Conservation (phyloP, 2,113 vertebrate genomes). For the Synodontis membranacea region DNA sequence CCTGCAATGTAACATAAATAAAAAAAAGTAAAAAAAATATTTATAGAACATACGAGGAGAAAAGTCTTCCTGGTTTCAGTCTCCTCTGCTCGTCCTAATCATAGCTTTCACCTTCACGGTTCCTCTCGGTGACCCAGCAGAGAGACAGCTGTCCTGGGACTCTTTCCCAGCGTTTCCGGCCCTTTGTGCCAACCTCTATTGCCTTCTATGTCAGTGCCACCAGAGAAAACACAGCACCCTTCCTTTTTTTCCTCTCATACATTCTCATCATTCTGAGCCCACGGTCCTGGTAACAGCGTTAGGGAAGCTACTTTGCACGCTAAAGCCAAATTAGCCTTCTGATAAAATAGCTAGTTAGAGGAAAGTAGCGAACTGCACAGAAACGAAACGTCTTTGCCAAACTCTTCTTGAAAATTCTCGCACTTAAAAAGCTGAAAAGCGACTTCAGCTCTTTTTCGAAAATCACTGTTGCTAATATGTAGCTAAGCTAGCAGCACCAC, state of each 20-base stretch:
- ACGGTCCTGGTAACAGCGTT: too few species aligned
- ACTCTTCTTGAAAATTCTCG: neutral
- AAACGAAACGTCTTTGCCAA: neutral
- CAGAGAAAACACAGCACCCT: slow-evolving; percentile 23
- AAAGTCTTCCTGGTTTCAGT: neutral
- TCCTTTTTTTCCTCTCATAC: neutral
- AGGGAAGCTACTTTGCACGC: neutral
- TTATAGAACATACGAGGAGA: neutral
- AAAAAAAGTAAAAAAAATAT: neutral
- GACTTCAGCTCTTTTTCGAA: too few species aligned
- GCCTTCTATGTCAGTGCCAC: slow-evolving; percentile 43
- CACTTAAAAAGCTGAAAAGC: too few species aligned
- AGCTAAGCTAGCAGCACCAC: neutral
- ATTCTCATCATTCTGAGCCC: neutral
- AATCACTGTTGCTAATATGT: neutral
- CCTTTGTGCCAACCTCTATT: slow-evolving; percentile 29
- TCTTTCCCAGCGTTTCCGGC: slow-evolving; percentile 36
- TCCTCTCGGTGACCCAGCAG: slow-evolving; percentile 42
- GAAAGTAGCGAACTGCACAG: neutral
- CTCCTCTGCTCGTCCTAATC: slow-evolving; percentile 2
- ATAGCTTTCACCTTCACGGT: slow-evolving; percentile 1
- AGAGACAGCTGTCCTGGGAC: slow-evolving; percentile 41
- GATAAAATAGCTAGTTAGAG: neutral
- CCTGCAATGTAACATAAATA: neutral
- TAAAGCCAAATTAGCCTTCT: neutral